Evolutionary conservation across 2,113 vertebrate genomes (phyloP).

Genomic region (Hyperoodon ampullatus): DNA sequence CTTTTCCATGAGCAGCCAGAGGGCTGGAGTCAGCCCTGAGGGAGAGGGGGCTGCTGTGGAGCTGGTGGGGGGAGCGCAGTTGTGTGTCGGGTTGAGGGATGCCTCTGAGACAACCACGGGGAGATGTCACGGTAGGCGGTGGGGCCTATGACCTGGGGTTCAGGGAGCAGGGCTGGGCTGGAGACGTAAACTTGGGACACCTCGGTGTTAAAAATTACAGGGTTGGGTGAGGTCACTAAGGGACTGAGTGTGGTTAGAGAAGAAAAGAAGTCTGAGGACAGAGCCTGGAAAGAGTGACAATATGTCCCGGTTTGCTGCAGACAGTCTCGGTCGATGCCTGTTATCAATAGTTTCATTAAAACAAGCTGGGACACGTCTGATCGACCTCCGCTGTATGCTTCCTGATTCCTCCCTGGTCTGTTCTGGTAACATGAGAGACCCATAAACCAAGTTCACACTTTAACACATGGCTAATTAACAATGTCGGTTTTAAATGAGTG

Average conservation of each 20-base stretch:
- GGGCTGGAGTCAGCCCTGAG: neutral
- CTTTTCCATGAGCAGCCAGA: neutral
- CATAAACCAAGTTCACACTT: neutral
- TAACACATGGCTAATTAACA: neutral
- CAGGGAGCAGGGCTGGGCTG: neutral
- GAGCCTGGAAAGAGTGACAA: neutral
- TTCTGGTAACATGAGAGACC: neutral
- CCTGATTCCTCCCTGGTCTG: neutral
- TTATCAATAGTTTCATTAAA: neutral
- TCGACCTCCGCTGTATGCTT: rapidly evolving
- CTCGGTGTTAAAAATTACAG: neutral
- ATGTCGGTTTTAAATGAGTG: neutral
- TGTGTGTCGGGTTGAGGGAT: neutral
- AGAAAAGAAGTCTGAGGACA: neutral
- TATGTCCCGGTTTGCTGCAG: neutral
- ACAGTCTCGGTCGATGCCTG: neutral
- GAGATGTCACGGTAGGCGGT: neutral
- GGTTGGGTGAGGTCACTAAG: neutral
- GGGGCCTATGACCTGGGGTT: neutral
- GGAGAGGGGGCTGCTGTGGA: neutral
- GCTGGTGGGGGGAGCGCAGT: neutral
- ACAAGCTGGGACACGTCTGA: neutral
- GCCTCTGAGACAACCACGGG: neutral
- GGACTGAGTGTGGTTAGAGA: neutral
- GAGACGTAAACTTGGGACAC: neutral